Evolutionary conservation across 2,113 vertebrate genomes (phyloP).

Genomic region (Notarius quadriscutis): DNA sequence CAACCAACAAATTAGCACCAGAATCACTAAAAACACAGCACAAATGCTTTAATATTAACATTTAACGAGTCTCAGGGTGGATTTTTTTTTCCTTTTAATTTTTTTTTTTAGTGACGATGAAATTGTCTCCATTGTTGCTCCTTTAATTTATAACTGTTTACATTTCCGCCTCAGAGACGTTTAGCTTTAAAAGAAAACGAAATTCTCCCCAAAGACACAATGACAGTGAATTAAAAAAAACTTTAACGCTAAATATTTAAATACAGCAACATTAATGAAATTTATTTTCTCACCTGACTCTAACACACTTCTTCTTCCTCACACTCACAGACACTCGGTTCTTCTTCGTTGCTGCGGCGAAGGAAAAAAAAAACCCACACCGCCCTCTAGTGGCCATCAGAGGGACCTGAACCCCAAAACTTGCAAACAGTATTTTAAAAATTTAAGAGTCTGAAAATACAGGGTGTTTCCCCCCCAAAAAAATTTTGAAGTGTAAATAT

Average conservation of each 20-base stretch:
- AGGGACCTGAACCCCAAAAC: neutral
- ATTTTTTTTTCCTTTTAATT: neutral
- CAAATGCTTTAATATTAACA: neutral
- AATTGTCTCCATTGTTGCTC: neutral
- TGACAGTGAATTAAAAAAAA: neutral
- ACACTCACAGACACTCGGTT: neutral
- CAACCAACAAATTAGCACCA: neutral
- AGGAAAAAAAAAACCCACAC: neutral
- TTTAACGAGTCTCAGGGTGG: neutral
- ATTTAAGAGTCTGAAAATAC: too few species aligned
- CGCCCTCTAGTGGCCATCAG: neutral
- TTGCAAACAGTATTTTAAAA: too few species aligned
- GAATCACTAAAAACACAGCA: neutral
- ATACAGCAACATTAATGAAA: neutral
- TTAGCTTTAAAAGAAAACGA: neutral
- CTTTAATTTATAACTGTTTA: neutral
- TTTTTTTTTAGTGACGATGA: neutral
- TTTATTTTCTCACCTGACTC: neutral
- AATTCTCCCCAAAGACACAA: neutral
- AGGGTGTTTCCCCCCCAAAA: too few species aligned
- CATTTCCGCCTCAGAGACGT: neutral
- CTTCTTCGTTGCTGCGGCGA: neutral
- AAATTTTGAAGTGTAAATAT: too few species aligned
- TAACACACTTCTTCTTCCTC: neutral
- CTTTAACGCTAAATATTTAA: neutral